These are phyloP conservation scores for Stegodyphus dumicola DNA, from an alignment of 1,140 invertebrate species.

Conservation along the genomic window DNA sequence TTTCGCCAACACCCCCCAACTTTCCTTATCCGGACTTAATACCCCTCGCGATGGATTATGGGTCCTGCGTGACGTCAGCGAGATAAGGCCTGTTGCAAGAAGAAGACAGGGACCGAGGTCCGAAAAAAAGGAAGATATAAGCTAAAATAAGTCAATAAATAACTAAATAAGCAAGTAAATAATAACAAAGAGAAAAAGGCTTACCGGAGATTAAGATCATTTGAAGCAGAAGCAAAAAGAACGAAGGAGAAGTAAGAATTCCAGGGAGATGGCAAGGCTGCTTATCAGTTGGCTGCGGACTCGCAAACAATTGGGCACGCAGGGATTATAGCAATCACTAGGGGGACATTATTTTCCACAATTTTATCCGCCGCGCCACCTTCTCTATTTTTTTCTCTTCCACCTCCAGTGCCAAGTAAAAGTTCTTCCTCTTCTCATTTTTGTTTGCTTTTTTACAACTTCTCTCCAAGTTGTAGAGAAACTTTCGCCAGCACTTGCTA, in stretches of 20 bases:
- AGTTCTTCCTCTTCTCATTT: slow-evolving; percentile 13
- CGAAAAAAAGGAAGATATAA: not conserved
- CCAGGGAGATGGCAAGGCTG: slow-evolving; percentile 47
- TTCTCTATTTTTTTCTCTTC: not conserved
- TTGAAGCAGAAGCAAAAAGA: slow-evolving; percentile 43
- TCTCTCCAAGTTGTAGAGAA: not conserved
- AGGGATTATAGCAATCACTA: slow-evolving; percentile 59
- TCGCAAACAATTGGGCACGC: slow-evolving; percentile 54
- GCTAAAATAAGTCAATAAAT: slow-evolving; percentile 59
- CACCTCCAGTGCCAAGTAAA: slow-evolving; percentile 17
- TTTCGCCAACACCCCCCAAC: slow-evolving; percentile 24
- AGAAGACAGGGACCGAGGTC: not conserved
- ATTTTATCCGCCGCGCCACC: slow-evolving; percentile 41
- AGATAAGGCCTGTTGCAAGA: slow-evolving; percentile 53
- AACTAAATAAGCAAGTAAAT: slow-evolving; percentile 61
- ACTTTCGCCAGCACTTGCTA: not conserved
- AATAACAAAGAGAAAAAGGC: slow-evolving; percentile 62
- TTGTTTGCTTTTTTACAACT: not conserved
- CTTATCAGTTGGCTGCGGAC: slow-evolving; percentile 53
- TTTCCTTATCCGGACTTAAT: slow-evolving; percentile 56
- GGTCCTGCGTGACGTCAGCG: slow-evolving; percentile 54
- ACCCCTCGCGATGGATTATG: slow-evolving; percentile 59
- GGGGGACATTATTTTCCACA: slow-evolving; percentile 61
- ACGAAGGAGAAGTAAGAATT: slow-evolving; percentile 37
- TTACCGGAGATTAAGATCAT: slow-evolving; percentile 62